These are phyloP conservation scores for Phocoena phocoena DNA, from an alignment of 2,113 vertebrate species.

Conservation along the genomic window DNA sequence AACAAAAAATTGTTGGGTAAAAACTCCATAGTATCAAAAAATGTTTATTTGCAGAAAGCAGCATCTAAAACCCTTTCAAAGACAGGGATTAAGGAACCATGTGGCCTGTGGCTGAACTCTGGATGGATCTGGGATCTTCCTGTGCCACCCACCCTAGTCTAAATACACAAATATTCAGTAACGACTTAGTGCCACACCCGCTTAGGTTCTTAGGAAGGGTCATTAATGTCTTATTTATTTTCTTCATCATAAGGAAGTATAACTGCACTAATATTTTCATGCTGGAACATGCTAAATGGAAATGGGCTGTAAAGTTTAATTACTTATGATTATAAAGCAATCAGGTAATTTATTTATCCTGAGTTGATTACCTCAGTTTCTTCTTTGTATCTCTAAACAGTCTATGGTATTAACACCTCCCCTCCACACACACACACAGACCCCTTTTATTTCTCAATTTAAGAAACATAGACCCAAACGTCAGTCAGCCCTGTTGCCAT, in stretches of 20 bases:
- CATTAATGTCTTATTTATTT: conserved; percentile 24
- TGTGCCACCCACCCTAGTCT: background rate
- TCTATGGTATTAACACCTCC: no score
- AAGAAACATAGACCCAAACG: conserved; percentile 21
- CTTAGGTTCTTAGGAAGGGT: background rate
- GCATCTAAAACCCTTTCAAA: background rate
- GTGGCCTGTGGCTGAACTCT: background rate
- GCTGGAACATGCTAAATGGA: background rate
- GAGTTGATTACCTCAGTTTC: conserved; percentile 30
- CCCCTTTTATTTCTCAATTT: background rate
- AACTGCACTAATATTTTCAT: background rate
- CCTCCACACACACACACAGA: background rate
- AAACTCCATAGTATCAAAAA: background rate
- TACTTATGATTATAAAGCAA: conserved; percentile 41
- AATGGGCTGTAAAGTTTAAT: conserved; percentile 12
- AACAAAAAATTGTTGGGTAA: background rate
- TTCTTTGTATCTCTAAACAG: background rate
- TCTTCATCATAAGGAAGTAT: conserved; percentile 45
- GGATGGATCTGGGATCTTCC: background rate
- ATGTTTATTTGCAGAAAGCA: background rate
- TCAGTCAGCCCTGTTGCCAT: background rate
- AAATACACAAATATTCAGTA: background rate
- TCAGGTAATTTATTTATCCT: conserved; percentile 22
- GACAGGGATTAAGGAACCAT: background rate
- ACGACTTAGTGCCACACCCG: background rate